Conservation (phyloP, 2,888 invertebrate species). For the Zaprionus lineosus region DNA sequence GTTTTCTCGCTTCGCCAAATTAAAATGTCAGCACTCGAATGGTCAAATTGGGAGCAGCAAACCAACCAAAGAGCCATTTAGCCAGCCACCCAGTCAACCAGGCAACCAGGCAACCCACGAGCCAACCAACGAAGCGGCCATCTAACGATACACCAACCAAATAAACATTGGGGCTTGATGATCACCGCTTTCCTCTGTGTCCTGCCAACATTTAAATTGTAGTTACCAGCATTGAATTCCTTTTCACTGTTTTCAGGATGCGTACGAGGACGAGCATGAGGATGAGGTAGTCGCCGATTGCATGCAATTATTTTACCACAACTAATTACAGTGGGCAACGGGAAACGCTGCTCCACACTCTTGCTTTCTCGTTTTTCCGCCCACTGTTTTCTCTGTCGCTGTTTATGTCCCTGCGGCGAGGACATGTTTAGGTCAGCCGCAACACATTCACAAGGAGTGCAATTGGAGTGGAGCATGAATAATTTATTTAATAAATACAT, state of each 20-base stretch:
- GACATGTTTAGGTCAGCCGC: slow-evolving; percentile 74
- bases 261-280: neutral
- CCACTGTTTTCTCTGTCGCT: neutral
- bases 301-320: slow-evolving; percentile 75
- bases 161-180: too few relatives aligned
- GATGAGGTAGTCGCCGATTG: slow-evolving; percentile 46
- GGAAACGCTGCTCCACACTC: slow-evolving; percentile 18
- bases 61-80: slow-evolving; percentile 20
- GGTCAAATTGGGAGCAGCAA: slow-evolving; percentile 51
- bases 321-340: slow-evolving; percentile 74
- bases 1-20: slow-evolving; percentile 74
- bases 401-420: slow-evolving; percentile 28
- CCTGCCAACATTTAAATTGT: slow-evolving; percentile 39
- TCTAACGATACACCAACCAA: slow-evolving; percentile 27
- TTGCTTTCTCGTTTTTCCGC: neutral
- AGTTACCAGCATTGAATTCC: slow-evolving; percentile 44
- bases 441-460: slow-evolving; percentile 64
- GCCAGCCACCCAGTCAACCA: slow-evolving; percentile 5
- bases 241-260: slow-evolving; percentile 11
- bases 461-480: slow-evolving; percentile 66
- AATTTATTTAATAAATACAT: slow-evolving; percentile 77
- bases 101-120: neutral
- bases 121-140: slow-evolving; percentile 1
- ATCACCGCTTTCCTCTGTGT: slow-evolving; percentile 1
- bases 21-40: slow-evolving; percentile 72